Percentiles rank a stretch among this genome's conserved stretches.
Conservation (phyloP, 1,140 invertebrate genomes). For the Cotesia chilonis region DNA sequence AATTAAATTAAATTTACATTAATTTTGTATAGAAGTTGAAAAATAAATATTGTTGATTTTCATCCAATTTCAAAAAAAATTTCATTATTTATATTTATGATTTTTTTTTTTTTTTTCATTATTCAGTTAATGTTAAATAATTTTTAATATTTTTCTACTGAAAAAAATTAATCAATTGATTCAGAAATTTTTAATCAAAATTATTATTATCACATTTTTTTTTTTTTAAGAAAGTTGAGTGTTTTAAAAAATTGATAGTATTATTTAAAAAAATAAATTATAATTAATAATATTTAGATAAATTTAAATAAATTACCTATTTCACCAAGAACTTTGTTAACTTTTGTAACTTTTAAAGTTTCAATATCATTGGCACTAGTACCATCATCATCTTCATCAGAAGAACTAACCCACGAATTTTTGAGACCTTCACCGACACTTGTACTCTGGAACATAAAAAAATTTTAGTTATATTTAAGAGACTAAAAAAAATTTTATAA, state of each 20-base stretch:
- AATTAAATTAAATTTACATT: background rate
- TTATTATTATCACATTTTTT: no score
- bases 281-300: background rate
- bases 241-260: background rate
- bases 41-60: no score
- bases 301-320: slow-evolving; percentile 55
- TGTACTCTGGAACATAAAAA: background rate
- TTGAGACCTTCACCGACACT: slow-evolving; percentile 51
- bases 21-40: slow-evolving; percentile 13
- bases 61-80: no score
- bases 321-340: slow-evolving; percentile 49
- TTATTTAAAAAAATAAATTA: background rate
- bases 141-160: no score
- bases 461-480: no score
- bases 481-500: no score
- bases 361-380: slow-evolving; percentile 47
- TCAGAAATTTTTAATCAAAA: no score
- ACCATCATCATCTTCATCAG: slow-evolving; percentile 55
- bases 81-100: no score
- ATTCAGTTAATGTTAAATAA: no score
- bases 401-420: slow-evolving; percentile 56
- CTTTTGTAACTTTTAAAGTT: slow-evolving; percentile 49
- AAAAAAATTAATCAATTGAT: no score
- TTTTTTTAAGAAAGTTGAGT: no score
- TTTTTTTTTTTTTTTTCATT: no score